Percentiles rank a stretch among this genome's conserved stretches.
These are phyloP conservation scores for Luehdorfia chinensis DNA, from an alignment of 1,140 invertebrate genomes.

Conservation along the genomic window DNA sequence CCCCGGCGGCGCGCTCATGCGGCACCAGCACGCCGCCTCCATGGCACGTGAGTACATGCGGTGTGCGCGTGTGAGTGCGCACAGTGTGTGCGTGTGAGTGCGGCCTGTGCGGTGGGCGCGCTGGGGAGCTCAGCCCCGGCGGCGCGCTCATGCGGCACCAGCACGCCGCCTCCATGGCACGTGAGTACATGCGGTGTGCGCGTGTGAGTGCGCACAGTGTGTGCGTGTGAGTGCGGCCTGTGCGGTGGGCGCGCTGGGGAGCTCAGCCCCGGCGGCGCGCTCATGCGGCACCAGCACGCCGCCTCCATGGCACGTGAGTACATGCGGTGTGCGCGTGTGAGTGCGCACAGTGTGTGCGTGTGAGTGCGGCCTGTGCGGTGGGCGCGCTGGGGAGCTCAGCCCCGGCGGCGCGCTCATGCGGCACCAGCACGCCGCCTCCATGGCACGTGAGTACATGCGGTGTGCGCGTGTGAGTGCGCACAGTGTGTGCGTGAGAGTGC, in stretches of 20 bases:
- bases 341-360: conserved; percentile 41
- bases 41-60: conserved; percentile 85
- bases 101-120: conserved; percentile 87
- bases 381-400: conserved; percentile 90
- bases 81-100: conserved; percentile 63
- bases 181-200: conserved; percentile 80
- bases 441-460: conserved; percentile 85
- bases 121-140: conserved; percentile 95
- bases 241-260: conserved; percentile 91
- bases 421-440: conserved; percentile 86
- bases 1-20: conserved; percentile 95
- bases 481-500: conserved; percentile 72
- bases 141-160: conserved; percentile 94
- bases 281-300: conserved; percentile 92
- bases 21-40: conserved; percentile 88
- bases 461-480: too few relatives aligned
- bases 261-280: conserved; percentile 92
- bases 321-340: too few relatives aligned
- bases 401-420: conserved; percentile 95
- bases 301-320: conserved; percentile 87
- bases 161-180: conserved; percentile 85
- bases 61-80: conserved; percentile 45
- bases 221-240: conserved; percentile 78
- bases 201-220: conserved; percentile 48
- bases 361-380: conserved; percentile 84